Conservation (phyloP, 2,797 vertebrate species). For the Notoglanidium macrostoma region DNA sequence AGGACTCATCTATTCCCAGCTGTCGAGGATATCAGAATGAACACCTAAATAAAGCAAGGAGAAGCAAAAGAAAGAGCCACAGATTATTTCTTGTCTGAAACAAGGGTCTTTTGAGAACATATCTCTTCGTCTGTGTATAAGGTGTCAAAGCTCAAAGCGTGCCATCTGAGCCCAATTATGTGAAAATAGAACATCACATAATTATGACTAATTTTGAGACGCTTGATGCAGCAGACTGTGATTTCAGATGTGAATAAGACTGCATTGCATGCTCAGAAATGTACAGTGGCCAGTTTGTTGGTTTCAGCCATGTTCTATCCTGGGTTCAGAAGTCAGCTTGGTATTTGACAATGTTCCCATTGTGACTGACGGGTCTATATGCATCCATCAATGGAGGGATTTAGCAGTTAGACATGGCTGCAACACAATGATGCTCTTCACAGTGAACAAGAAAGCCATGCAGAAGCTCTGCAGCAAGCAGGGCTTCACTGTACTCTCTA, state of each 20-base stretch:
- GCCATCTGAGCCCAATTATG: slow-evolving; percentile 21
- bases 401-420: slow-evolving; percentile 78
- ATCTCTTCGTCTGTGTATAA: not conserved
- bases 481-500: slow-evolving; percentile 59
- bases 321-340: slow-evolving; percentile 77
- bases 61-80: not conserved
- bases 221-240: slow-evolving; percentile 32
- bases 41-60: not conserved
- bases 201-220: slow-evolving; percentile 32
- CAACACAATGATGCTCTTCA: slow-evolving; percentile 80
- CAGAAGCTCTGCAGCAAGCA: slow-evolving; percentile 66
- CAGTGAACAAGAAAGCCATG: slow-evolving; percentile 68
- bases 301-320: slow-evolving; percentile 73
- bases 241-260: slow-evolving; percentile 54
- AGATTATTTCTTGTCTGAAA: slow-evolving; percentile 1
- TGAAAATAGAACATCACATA: slow-evolving; percentile 36
- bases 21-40: not conserved
- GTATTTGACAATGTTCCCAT: slow-evolving; percentile 74
- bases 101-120: slow-evolving; percentile 10
- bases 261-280: slow-evolving; percentile 57
- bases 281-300: slow-evolving; percentile 67
- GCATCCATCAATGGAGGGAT: slow-evolving; percentile 83
- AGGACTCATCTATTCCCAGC: not conserved
- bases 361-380: slow-evolving; percentile 72
- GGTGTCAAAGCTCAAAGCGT: slow-evolving; percentile 22